Evolutionary conservation across 2,797 vertebrate species (phyloP), one percentile per base, ranked within the genome.

Genomic region (Labroides dimidiatus): DNA sequence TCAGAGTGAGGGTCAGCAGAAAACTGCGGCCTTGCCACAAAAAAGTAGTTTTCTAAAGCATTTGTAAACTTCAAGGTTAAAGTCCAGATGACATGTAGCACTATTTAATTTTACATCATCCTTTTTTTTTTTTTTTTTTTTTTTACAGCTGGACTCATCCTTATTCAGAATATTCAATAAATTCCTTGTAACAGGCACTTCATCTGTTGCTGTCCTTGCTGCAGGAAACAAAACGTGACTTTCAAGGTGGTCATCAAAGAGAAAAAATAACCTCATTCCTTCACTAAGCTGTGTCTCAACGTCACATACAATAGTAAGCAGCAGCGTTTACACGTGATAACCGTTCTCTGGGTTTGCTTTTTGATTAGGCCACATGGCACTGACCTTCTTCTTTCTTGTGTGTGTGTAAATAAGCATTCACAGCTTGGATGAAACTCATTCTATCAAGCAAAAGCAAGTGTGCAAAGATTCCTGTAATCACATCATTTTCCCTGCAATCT

Each of bases 351-450:
- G 43, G 75, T 72, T 78, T 72, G 36, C 65, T 72, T 77, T 76
- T 75, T 62, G 23, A 64, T 6, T 48, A 69, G 80, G 76, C 75
- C 85, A 91, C 77, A 82, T 85, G 84, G 77, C 45, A 64, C 67
- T 71, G 69, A 84, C 85, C 81, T 86, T 73, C 63, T 71, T 45
- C 20, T 65, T 65, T 64, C 59, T 70, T 14, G 13, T 66, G 69
- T 72, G 52, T 77, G 75, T 84, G 72, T 72, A 85, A 91, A 90
- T 81, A 89, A 88, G 72, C 52, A 56, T 64, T 85, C 71, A 67
- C 66, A 70, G 84, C 63, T 71, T 79, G 67, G 72, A 64, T 20
- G 41, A 77, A 73, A 82, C 71, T 75, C 68, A 52, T 78, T 79
- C 72, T 65, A 70, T 43, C 23, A 16, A 62, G 56, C 45, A 56